Percentiles rank a stretch among this genome's conserved stretches.
Conservation (phyloP, 2,113 vertebrate species). For the Zingel zingel region DNA sequence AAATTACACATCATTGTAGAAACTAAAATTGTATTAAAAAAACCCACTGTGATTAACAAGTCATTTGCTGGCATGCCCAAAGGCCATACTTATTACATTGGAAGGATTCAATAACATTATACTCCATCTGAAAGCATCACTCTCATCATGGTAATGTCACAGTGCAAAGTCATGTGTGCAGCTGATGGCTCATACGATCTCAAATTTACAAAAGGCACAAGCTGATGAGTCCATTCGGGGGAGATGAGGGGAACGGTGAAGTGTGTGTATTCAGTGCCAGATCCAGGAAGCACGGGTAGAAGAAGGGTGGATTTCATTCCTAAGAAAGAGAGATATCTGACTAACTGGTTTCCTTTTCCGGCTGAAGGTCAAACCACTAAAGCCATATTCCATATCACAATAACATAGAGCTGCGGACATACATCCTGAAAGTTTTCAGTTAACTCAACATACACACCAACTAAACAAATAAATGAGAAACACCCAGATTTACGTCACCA, state of each 20-base stretch:
- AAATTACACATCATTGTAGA: background rate
- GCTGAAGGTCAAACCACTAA: background rate
- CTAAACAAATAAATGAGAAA: background rate
- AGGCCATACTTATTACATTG: conserved; percentile 23
- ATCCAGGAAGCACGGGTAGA: conserved; percentile 3
- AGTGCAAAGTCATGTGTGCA: conserved; percentile 76
- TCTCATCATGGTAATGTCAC: conserved; percentile 55
- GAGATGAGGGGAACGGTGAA: background rate
- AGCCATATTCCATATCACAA: background rate
- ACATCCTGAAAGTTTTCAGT: background rate
- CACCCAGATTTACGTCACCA: background rate
- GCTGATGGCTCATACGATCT: conserved; percentile 66
- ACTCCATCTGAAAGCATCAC: conserved; percentile 20
- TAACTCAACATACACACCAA: background rate
- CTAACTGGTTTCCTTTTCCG: background rate
- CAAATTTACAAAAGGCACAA: conserved; percentile 73
- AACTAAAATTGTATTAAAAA: conserved; percentile 4
- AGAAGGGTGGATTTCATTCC: rapidly evolving
- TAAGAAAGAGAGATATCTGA: background rate
- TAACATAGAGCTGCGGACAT: background rate
- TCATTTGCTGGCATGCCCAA: conserved; percentile 8
- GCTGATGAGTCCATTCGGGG: conserved; percentile 23
- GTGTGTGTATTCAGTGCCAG: background rate
- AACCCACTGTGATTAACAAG: background rate
- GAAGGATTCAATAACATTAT: conserved; percentile 4